Base-by-base conservation (phyloP, 2,113 vertebrate genomes). In the Lepus timidus region DNA sequence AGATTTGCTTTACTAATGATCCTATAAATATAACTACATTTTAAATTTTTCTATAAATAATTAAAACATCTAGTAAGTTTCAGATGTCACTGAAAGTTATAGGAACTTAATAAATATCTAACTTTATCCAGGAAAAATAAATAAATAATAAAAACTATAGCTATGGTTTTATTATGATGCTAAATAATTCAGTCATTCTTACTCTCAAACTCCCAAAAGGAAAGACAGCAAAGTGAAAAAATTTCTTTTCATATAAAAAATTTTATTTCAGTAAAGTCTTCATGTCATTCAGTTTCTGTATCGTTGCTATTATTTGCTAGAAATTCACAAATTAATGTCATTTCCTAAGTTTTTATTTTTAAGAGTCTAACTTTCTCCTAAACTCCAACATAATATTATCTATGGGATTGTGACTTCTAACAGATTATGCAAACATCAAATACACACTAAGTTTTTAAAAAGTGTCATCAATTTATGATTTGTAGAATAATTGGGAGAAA, bases 161-260 rank as follows among this genome's bases (percentile, higher is more conserved):
- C 9, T 78, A 67, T 65, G 67, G 1, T 7, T 74, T 67, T 88
- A 93, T n/a, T 93, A 55, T 79, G 91, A 92, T 64, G 31, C 65
- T 90, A 88, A 90, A 71, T 80, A 75, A 90, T 76, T 80, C 22
- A 36, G 25, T 87, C 81, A 58, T 86, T 82, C 39, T 93, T 92
- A 85, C 81, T 70, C 25, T 87, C 25, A 83, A 87, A 70, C 4
- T 51, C 61, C 81, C 13, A 76, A 92, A 12, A 75, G 36, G 27
- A 33, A 9, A 87, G 11, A 58, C 55, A 75, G 23, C 20, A 92
- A 92, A 95, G 65, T 58, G 0, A 1, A 83, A 58, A 65, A 62
- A 70, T 29, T 12, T 44, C 20, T 52, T 74, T 89, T 81, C 36
- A 97, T 23, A 82, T 19, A 88, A 93, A 31, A 68, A 82, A 51